These are phyloP conservation scores for Carlito syrichta DNA, from an alignment of 2,113 vertebrate species.

Conservation along the genomic window DNA sequence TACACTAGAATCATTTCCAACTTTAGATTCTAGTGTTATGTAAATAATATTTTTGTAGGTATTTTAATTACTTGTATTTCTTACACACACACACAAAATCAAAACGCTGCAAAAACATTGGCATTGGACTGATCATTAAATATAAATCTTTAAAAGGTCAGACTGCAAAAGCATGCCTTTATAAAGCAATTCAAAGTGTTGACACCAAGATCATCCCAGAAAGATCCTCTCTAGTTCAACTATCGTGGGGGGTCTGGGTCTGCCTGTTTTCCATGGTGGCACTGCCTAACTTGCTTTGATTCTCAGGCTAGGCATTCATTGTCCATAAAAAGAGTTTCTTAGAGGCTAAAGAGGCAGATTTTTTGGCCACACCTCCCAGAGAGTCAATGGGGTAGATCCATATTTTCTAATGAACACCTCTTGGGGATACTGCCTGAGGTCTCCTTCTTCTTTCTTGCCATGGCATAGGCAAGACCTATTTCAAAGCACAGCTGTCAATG, in stretches of 20 bases:
- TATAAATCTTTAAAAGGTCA: neutral
- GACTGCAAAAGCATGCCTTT: neutral
- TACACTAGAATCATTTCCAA: neutral
- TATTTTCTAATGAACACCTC: neutral
- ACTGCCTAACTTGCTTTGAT: accelerated
- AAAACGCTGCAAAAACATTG: neutral
- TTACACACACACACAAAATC: too few relatives aligned
- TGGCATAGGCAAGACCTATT: accelerated
- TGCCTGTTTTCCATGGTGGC: accelerated
- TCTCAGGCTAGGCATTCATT: neutral
- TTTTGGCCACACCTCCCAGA: neutral
- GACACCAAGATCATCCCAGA: neutral
- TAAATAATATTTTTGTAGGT: neutral
- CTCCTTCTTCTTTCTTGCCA: neutral
- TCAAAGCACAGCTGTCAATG: too few relatives aligned
- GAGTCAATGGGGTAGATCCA: neutral
- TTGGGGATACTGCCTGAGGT: neutral
- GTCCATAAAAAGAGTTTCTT: neutral
- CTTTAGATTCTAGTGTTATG: neutral
- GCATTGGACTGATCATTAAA: neutral
- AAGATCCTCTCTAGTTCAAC: accelerated
- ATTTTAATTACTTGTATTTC: too few relatives aligned
- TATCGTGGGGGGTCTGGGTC: too few relatives aligned
- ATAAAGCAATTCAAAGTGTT: neutral
- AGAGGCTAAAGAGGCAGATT: neutral